Evolutionary conservation across 2,888 invertebrate species (phyloP), one percentile per base, ranked within the genome.

Genomic region (Latrodectus hesperus): DNA sequence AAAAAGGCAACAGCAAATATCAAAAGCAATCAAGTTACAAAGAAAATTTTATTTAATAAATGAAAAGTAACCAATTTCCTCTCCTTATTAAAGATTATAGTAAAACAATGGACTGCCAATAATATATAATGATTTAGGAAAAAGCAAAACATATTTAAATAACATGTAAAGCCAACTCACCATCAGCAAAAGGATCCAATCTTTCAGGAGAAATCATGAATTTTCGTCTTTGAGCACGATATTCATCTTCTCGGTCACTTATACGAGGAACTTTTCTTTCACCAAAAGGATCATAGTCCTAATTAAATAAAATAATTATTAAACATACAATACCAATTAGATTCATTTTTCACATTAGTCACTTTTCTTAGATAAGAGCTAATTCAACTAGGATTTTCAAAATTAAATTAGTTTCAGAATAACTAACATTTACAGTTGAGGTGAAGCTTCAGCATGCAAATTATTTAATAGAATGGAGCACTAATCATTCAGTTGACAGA

Each of bases 141-240:
- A 49, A 38, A 49, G 71, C 12, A 51, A 52, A 53, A 53, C 17
- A 78, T 5, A 72, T 49, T 16, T 38, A 38, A 16, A 64, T 64
- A n/a, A 60, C 10, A 17, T 5, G 51, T n/a, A 68, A 10, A 14
- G 67, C 26, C 17, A 88, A 92, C 95, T 93, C 94, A 98, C 98
- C 98, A 94, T 98, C 98, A 91, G 98, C 97, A 94, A 99, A 99
- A 60, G 98, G 98, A 94, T 99, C 99, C 90, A 96, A 95, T 91
- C 99, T 94, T 92, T 98, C 99, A 0, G 99, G 99, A 8, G 99
- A 99, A 91, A 99, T 98, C 89, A 96, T 91, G 91, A 97, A 95
- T 92, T 96, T 94, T 88, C 97, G 94, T 90, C 97, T 94, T 91
- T 96, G 96, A 91, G 96, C 96, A 84, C 97, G 94, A 92, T 99